Evolutionary conservation across 2,888 invertebrate species (phyloP).

Genomic region (Pasiphila rectangulata): DNA sequence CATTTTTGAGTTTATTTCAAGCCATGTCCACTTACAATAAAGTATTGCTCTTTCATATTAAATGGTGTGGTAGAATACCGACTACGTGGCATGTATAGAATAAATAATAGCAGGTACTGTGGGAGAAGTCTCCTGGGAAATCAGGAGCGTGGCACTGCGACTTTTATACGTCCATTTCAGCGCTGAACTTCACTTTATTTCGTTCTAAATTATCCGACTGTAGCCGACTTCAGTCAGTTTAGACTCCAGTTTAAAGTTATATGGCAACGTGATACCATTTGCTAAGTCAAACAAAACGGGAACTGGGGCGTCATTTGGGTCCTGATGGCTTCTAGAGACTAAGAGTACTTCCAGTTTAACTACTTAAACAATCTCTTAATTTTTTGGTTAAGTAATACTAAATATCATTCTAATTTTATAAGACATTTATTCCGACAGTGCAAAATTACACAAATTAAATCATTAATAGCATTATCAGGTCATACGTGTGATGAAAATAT

Average conservation of each 20-base stretch:
- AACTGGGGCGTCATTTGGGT: too few species aligned
- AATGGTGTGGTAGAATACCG: background rate
- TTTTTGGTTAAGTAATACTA: too few species aligned
- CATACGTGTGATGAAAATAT: too few species aligned
- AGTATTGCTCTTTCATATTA: background rate
- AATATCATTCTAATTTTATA: too few species aligned
- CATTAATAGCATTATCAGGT: too few species aligned
- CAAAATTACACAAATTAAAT: too few species aligned
- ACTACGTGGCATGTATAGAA: slow-evolving; percentile 2
- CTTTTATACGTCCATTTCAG: slow-evolving; percentile 15
- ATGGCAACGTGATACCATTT: background rate
- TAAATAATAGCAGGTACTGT: slow-evolving; percentile 12
- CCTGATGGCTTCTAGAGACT: too few species aligned
- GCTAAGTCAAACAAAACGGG: background rate
- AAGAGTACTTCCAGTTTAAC: too few species aligned
- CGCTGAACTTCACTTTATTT: slow-evolving; percentile 14
- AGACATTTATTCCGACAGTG: too few species aligned
- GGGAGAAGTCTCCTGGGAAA: slow-evolving; percentile 19
- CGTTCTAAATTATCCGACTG: slow-evolving; percentile 1
- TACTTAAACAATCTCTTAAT: too few species aligned
- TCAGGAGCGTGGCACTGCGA: slow-evolving; percentile 13
- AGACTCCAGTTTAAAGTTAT: background rate
- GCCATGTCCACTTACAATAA: too few species aligned
- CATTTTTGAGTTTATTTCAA: too few species aligned
- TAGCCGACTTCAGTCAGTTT: background rate